Evolutionary conservation across 2,888 invertebrate species (phyloP).

Genomic region (Drosophila neonasuta): DNA sequence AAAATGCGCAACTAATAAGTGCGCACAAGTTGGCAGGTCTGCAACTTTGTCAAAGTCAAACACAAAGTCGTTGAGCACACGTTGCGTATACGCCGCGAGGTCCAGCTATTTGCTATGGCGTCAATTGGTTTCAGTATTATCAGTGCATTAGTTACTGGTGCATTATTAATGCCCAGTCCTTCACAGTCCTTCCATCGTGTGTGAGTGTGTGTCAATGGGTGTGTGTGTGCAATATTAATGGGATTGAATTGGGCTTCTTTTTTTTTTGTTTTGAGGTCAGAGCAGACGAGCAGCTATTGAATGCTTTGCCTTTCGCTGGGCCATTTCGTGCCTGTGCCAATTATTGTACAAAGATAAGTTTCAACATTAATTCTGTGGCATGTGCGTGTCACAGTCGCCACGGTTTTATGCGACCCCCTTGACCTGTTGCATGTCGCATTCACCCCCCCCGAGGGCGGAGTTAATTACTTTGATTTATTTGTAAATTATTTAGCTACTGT

Average conservation of each 20-base stretch:
- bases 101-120: constrained; percentile 31
- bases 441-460: constrained; percentile 31
- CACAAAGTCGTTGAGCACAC: constrained; percentile 48
- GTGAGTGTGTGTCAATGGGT: constrained; percentile 19
- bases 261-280: neutral
- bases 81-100: constrained; percentile 24
- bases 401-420: constrained; percentile 37
- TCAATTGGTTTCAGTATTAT: constrained; percentile 57
- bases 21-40: constrained; percentile 38
- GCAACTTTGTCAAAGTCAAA: constrained; percentile 73
- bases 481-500: constrained; percentile 53
- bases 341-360: constrained; percentile 50
- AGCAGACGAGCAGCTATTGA: constrained; percentile 15
- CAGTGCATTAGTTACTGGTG: constrained; percentile 65
- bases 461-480: constrained; percentile 75
- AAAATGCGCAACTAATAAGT: constrained; percentile 62
- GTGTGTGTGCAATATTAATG: constrained; percentile 45
- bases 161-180: constrained; percentile 66
- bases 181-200: too few species aligned
- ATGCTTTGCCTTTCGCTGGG: constrained; percentile 1
- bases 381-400: constrained; percentile 42
- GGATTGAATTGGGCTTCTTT: constrained; percentile 33
- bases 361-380: constrained; percentile 33
- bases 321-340: constrained; percentile 48
- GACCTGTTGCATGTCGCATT: constrained; percentile 67